Percentiles rank a stretch among this genome's conserved stretches.
phyloP scores from a whole-genome alignment of 2,888 invertebrate genomes.

The Macaria liturata region DNA sequence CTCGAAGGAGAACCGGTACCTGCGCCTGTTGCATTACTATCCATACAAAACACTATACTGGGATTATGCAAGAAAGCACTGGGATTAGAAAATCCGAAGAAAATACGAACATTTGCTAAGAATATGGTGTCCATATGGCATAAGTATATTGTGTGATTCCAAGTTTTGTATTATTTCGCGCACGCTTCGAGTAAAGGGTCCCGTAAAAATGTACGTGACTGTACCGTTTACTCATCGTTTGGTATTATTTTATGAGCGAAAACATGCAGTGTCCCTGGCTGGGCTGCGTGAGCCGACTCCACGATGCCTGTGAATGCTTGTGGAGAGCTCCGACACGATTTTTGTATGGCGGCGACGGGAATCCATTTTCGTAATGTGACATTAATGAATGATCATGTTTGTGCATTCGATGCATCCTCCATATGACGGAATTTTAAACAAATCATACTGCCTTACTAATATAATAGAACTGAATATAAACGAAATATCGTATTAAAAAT shows the following conservation, averaged over 20 bases:
- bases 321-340: slow-evolving; percentile 32
- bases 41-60: slow-evolving; percentile 27
- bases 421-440: not conserved
- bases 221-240: slow-evolving; percentile 44
- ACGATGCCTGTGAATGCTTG: slow-evolving; percentile 43
- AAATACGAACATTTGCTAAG: not conserved
- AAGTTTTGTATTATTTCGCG: slow-evolving; percentile 35
- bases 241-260: slow-evolving; percentile 53
- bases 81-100: too few relatives aligned
- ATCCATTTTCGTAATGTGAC: slow-evolving; percentile 59
- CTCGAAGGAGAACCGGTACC: slow-evolving; percentile 68
- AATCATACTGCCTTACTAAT: too few relatives aligned
- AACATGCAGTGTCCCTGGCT: slow-evolving; percentile 42
- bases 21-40: slow-evolving; percentile 60
- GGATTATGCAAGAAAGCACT: too few relatives aligned
- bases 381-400: slow-evolving; percentile 52
- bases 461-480: slow-evolving; percentile 5
- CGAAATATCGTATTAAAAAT: not conserved
- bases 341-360: slow-evolving; percentile 53
- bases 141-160: slow-evolving; percentile 7
- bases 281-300: slow-evolving; percentile 56
- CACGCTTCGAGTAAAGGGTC: slow-evolving; percentile 44
- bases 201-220: slow-evolving; percentile 50
- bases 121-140: too few relatives aligned
- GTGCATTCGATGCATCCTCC: slow-evolving; percentile 46